Evolutionary conservation across 2,797 vertebrate species (phyloP), one percentile per base, ranked within the genome.

Genomic region (Periparus ater): DNA sequence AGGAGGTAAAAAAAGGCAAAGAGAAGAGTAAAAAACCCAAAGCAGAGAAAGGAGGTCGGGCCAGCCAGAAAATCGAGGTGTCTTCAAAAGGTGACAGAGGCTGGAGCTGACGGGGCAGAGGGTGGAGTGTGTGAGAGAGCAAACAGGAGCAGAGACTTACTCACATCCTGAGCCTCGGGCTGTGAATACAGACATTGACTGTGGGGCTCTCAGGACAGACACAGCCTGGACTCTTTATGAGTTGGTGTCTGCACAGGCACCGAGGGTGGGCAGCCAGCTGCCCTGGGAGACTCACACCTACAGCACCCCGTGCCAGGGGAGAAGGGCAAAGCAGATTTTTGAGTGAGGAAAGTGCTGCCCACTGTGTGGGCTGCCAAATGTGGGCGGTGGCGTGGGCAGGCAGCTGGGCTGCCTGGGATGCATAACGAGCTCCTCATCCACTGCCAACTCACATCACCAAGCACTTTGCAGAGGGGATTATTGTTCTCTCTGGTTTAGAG

Each of bases 11-110:
- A 72, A 97, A 95, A 78, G 44, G 71, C 27, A 91, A 91, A 21
- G 96, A 97, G 22, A 92, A 95, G 81, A 94, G 57, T 44, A 96
- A 96, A 76, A 97, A 97, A 17, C 0, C 77, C 25, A 98, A 98
- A 92, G 38, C 45, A 45, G 88, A 60, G 77, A 63, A 63, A 78
- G 87, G 95, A 68, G 90, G 63, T 8, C 22, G 44, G 17, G 17
- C 71, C 14, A 57, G 17, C 57, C 32, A 13, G 86, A 98, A 96
- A 91, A 96, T 66, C 9, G 4, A 38, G 1, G 10, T 58, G 1
- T 34, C 89, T 77, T 71, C 89, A 42, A 97, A 97, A 98, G 98
- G 98, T 98, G 85, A 84, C 5, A 2, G 63, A 80, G 51, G 11
- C 50, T 32, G 83, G 63, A 78, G 50, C 50, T 80, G 73, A 62